Evolutionary conservation across 2,888 invertebrate species (phyloP), one percentile per base, ranked within the genome.

Genomic region (Xestoiulus laeticollis): DNA sequence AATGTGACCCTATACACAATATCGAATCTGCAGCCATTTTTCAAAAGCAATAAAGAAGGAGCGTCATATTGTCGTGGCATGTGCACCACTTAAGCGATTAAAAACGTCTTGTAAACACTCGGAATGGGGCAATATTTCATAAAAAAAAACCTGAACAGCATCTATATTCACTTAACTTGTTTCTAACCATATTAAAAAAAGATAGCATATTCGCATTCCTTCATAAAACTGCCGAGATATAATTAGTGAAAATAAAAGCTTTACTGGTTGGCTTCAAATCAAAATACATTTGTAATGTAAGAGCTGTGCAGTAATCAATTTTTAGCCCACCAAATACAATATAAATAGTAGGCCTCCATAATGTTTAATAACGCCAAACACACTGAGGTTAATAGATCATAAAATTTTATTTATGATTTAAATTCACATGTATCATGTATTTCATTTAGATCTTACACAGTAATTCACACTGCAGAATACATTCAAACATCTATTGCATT

Each of bases 21-120:
- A 78, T 78, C 78, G 78, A 78, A 78, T 78, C 26, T 14, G 78
- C 78, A 78, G 78, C 78, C 78, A 78, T 78, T 78, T 78, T 78
- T 78, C 78, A 78, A 78, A 78, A 30, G 78, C 78, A 78, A 78
- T 78, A 78, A 78, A 78, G 30, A 78, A 78, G 78, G 30, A 78
- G 78, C 78, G 78, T 78, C 78, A 78, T 30, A 78, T 78, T 78
- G 78, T 30, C 26, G 78, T 78, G 78, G 78, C 78, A 78, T 78
- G 78, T 78, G 78, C 78, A 30, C 78, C 78, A 78, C 78, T 78
- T 78, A 78, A 78, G 78, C 78, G 78, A 78, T 78, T 78, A 78
- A 78, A 68, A 78, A 78, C 78, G 78, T 78, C 78, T 78, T 78
- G 78, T 78, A 78, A 78, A 78, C 78, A 78, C 78, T 12, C 78